Conservation (phyloP, 2,888 invertebrate genomes). For the Schizaphis graminum region DNA sequence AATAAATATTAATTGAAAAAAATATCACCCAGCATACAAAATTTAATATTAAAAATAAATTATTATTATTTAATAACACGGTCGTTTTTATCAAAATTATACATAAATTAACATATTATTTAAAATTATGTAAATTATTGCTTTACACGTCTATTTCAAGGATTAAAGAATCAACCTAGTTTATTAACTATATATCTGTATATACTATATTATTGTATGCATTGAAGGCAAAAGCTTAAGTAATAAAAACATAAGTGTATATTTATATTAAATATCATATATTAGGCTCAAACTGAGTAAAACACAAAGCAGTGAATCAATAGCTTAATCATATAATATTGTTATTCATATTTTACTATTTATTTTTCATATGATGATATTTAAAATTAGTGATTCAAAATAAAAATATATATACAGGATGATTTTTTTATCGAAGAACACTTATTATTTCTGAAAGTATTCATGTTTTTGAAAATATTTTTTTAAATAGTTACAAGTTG, state of each 20-base stretch:
- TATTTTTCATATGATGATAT: neutral
- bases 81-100: too few relatives aligned
- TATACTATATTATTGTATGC: neutral
- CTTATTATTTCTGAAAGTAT: too few relatives aligned
- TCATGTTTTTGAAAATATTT: too few relatives aligned
- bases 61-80: neutral
- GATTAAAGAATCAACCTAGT: neutral
- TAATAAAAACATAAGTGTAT: neutral
- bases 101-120: too few relatives aligned
- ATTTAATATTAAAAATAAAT: neutral
- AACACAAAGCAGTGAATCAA: neutral
- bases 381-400: neutral
- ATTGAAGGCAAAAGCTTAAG: constrained; percentile 18
- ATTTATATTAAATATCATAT: neutral
- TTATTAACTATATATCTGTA: neutral
- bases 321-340: neutral
- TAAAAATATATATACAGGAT: neutral
- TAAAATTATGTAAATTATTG: neutral
- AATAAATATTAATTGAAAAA: neutral
- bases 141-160: neutral
- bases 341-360: neutral
- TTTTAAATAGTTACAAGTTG: too few relatives aligned
- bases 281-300: neutral
- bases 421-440: too few relatives aligned
- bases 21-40: neutral